Percentiles rank a stretch among this genome's conserved stretches.
Conservation (phyloP, 2,113 vertebrate genomes). For the Raja brachyura region DNA sequence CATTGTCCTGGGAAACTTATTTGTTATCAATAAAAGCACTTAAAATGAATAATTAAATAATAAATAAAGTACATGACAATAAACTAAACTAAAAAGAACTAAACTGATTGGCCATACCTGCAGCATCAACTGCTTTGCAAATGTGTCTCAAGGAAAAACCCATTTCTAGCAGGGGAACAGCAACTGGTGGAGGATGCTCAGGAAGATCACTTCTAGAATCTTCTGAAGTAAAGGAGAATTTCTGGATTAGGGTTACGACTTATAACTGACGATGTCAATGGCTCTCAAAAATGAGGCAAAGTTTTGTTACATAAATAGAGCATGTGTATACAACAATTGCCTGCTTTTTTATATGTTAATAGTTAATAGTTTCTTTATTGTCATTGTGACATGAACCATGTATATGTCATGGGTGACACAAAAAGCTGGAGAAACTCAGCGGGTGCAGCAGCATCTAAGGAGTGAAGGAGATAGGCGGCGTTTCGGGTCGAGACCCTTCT, state of each 20-base stretch:
- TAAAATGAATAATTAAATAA: neutral
- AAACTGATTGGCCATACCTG: slow-evolving; percentile 54
- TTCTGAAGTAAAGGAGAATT: slow-evolving; percentile 3
- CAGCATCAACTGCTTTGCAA: slow-evolving; percentile 68
- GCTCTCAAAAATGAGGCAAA: neutral
- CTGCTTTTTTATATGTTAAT: too few species aligned
- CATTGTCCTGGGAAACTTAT: neutral
- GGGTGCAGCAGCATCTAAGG: too few species aligned
- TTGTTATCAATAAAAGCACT: neutral
- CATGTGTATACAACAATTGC: neutral
- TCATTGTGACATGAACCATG: too few species aligned
- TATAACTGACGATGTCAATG: neutral
- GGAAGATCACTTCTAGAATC: slow-evolving; percentile 32
- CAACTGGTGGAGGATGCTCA: slow-evolving; percentile 55
- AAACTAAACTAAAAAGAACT: too few species aligned
- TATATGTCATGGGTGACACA: too few species aligned
- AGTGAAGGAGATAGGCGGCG: too few species aligned
- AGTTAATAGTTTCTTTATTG: too few species aligned
- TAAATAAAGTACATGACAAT: too few species aligned
- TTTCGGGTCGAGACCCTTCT: too few species aligned
- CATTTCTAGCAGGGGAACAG: slow-evolving; percentile 70
- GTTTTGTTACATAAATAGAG: neutral
- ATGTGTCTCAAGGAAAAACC: slow-evolving; percentile 71
- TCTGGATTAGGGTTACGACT: neutral
- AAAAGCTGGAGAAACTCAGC: too few species aligned